Evolutionary conservation across 2,797 vertebrate genomes (phyloP), one percentile per base, ranked within the genome.

Genomic region (Cyprinella venusta): DNA sequence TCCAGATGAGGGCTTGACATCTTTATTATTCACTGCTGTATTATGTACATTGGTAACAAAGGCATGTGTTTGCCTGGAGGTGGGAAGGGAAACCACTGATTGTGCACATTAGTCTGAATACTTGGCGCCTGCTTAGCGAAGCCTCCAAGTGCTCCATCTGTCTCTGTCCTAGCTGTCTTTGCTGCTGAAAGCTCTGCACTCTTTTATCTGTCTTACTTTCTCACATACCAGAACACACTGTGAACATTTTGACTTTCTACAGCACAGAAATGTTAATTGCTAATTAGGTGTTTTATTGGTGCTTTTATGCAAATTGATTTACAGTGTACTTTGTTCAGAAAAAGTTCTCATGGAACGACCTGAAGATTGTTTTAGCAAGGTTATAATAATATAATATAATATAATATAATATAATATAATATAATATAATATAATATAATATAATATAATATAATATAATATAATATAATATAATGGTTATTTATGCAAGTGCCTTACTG

Each of bases 71-170:
- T 80, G 89, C 91, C 88, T 89, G 33, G 90, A 90, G 91, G 89
- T 86, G 88, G 84, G 76, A 88, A 88, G 80, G 89, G 81, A 83
- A 76, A 85, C 74, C 82, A 86, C 89, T 75, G 90, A 92, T 90
- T 93, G 90, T 77, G 79, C 89, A 90, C 92, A 92, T 93, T 90
- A 87, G 87, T 85, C 88, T 89, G 90, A 89, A 86, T 91, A 92
- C 89, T 91, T 87, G 90, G 88, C 65, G 83, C 88, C 90, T 91
- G 90, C 91, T 93, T 90, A 94, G 85, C 91, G 89, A 91, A 90
- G 93, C 92, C 88, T 92, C 90, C 88, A 64, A 90, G 85, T 90
- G 85, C 82, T 85, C 90, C 93, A 93, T 93, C 93, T 94, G 94
- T 93, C 88, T 84, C 45, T 88, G 84, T 71, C 63, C 24, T 19